Evolutionary conservation across 2,797 vertebrate genomes (phyloP).

Genomic region (Artibeus lituratus): DNA sequence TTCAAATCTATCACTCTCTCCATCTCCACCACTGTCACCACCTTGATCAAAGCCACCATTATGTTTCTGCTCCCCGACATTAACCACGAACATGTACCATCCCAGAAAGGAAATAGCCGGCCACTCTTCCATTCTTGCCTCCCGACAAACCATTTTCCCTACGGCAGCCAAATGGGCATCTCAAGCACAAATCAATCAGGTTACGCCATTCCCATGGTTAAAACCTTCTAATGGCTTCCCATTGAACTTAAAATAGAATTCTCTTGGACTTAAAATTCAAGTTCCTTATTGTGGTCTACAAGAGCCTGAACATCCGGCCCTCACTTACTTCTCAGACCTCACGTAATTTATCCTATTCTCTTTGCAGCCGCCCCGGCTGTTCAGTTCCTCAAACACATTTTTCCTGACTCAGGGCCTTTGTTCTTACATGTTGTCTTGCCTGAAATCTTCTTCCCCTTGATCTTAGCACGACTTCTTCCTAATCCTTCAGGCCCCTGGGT

Average conservation of each 20-base stretch:
- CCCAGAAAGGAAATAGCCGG: background rate
- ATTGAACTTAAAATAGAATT: slow-evolving; percentile 33
- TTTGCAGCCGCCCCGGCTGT: background rate
- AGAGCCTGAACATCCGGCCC: background rate
- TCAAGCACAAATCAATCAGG: background rate
- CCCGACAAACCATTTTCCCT: background rate
- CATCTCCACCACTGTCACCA: background rate
- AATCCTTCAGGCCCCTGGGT: background rate
- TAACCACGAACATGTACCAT: background rate
- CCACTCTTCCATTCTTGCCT: background rate
- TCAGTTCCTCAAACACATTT: background rate
- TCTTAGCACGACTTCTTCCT: background rate
- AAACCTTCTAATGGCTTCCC: background rate
- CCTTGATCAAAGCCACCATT: background rate
- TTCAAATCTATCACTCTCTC: background rate
- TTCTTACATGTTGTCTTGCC: background rate
- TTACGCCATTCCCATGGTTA: background rate
- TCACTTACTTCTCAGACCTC: background rate
- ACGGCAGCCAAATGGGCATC: background rate
- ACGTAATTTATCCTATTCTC: background rate
- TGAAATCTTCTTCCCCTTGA: background rate
- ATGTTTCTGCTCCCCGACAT: background rate
- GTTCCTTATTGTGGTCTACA: background rate
- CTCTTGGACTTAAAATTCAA: background rate
- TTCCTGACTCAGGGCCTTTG: background rate